Conservation (phyloP, 35 echinoderm and acorn worm species). For the Hemicentrotus pulcherrimus region DNA sequence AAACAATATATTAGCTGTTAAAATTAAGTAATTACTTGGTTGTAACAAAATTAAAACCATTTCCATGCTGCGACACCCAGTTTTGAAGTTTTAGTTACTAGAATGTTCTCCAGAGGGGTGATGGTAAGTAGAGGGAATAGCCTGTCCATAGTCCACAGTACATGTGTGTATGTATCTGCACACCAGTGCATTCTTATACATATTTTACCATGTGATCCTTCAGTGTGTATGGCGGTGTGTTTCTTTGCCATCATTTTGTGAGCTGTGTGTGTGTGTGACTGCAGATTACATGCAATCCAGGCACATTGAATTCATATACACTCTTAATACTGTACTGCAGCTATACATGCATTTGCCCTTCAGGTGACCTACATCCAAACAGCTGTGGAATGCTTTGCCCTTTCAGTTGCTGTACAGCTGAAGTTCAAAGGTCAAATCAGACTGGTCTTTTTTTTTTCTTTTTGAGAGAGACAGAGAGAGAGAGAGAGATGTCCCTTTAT, state of each 20-base stretch:
- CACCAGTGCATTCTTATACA: neutral
- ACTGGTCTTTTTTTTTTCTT: neutral
- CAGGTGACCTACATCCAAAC: constrained; percentile 25
- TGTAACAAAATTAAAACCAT: no score
- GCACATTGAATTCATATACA: neutral
- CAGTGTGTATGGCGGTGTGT: neutral
- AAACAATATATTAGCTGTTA: no score
- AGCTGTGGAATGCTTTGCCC: constrained; percentile 42
- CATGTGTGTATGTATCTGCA: neutral
- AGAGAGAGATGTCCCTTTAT: no score
- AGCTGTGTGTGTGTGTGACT: neutral
- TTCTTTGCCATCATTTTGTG: no score
- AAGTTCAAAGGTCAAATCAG: neutral
- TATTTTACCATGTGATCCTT: neutral
- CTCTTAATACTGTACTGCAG: neutral
- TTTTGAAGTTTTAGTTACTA: no score
- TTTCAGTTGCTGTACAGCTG: neutral
- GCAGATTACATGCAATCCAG: neutral
- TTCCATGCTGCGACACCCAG: no score
- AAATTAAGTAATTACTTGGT: no score
- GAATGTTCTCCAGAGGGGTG: neutral
- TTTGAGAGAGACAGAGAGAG: no score
- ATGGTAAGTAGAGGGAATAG: neutral
- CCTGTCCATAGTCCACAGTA: neutral
- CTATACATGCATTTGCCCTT: neutral